These are phyloP conservation scores for Upupa epops DNA, from an alignment of 2,113 vertebrate species.

Conservation along the genomic window DNA sequence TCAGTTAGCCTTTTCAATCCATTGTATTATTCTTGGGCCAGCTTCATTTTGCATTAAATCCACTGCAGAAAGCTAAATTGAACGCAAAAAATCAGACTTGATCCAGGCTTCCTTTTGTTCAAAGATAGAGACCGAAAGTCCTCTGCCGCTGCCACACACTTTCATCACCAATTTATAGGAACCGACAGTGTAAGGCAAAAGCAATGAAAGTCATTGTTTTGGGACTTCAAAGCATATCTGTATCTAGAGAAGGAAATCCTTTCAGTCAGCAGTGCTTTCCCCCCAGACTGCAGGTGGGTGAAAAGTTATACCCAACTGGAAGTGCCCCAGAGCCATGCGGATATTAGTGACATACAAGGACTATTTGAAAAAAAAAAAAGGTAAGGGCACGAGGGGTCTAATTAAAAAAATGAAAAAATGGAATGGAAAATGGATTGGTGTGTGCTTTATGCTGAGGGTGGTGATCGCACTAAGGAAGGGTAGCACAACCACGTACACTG, in stretches of 20 bases:
- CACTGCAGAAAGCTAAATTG: slow-evolving; percentile 85
- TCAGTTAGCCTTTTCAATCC: slow-evolving; percentile 89
- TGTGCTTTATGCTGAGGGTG: slow-evolving; percentile 18
- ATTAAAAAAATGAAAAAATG: slow-evolving; percentile 56
- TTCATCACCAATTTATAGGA: slow-evolving; percentile 88
- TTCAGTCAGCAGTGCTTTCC: slow-evolving; percentile 84
- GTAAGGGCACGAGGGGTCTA: slow-evolving; percentile 28
- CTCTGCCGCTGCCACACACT: slow-evolving; percentile 82
- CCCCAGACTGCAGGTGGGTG: slow-evolving; percentile 83
- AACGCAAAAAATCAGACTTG: slow-evolving; percentile 82
- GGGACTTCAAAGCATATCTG: slow-evolving; percentile 85
- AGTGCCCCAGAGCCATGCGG: slow-evolving; percentile 75
- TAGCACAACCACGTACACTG: neutral
- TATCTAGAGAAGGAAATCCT: slow-evolving; percentile 87
- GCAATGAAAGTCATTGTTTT: slow-evolving; percentile 90
- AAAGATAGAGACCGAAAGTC: slow-evolving; percentile 84
- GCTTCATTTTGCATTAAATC: slow-evolving; percentile 87
- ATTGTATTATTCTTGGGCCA: slow-evolving; percentile 86
- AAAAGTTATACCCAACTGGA: slow-evolving; percentile 82
- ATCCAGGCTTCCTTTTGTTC: slow-evolving; percentile 85
- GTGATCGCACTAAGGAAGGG: neutral
- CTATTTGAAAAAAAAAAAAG: neutral
- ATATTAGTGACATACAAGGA: slow-evolving; percentile 67
- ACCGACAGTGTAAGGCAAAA: slow-evolving; percentile 80
- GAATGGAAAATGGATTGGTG: slow-evolving; percentile 9